Evolutionary conservation across 2,888 invertebrate genomes (phyloP), one percentile per base, ranked within the genome.

Genomic region (Villa cingulata): DNA sequence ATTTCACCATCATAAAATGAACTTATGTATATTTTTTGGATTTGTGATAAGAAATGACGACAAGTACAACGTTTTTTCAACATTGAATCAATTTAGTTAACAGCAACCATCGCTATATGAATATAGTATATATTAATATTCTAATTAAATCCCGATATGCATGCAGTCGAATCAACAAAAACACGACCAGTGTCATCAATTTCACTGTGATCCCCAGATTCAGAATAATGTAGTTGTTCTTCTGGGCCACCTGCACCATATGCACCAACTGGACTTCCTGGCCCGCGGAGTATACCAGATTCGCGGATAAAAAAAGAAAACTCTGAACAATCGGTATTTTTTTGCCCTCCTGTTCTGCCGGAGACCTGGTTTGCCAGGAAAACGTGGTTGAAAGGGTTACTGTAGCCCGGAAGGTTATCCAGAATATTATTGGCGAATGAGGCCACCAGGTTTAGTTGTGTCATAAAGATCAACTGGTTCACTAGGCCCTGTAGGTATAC

Each of bases 231-330:
- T 37, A 36, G 23, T 5, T 46, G 47, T 15, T 14, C 39, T 6
- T 43, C 39, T 16, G 46, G 46, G n/a, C 40, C 41, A 2, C 36
- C 46, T 4, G 47, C 43, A 19, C 19, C 38, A 3, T 16, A 12
- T 16, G 46, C 41, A 23, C 37, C 41, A 19, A 19, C 47, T 0
- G 47, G 47, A 23, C 43, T 42, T 20, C 46, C 34, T 10, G 46
- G 46, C 14, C 34, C 34, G 34, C 41, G 41, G 14, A 41, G 46
- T 1, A 15, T 4, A 17, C 16, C 34, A 17, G 37, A 23, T 12
- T n/a, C 9, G 15, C 48, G 7, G 44, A 38, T 32, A 18, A 29
- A 2, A 15, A 5, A 27, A 38, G 46, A 12, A 1, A 19, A 29
- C 38, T 41, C 14, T 38, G 47, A n/a, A 12, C 27, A 19, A 7